Evolutionary conservation across 2,113 vertebrate species (phyloP).

Genomic region (Camarhynchus parvulus): DNA sequence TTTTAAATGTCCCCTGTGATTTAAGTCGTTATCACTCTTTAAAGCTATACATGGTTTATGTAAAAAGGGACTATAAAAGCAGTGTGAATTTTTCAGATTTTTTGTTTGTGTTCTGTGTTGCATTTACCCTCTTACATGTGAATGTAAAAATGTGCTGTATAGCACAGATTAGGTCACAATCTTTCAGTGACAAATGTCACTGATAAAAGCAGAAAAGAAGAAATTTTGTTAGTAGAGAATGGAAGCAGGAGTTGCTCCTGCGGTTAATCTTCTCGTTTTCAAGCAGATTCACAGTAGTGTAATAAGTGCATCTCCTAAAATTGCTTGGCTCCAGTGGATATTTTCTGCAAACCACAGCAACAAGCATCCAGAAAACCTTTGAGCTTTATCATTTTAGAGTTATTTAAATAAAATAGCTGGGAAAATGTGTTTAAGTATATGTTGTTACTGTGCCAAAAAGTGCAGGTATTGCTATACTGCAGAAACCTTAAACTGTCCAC

Average conservation of each 20-base stretch:
- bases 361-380: not conserved
- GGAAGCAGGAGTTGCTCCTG: not conserved
- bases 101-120: not conserved
- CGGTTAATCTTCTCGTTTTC: not conserved
- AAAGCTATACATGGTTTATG: not conserved
- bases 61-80: not conserved
- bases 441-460: not conserved
- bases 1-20: not conserved
- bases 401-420: not conserved
- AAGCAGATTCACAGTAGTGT: not conserved
- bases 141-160: not conserved
- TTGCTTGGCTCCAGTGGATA: not conserved
- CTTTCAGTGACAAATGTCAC: not conserved
- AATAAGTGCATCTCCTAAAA: not conserved
- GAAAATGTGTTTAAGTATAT: not conserved
- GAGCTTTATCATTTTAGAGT: not conserved
- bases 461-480: not conserved
- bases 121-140: not conserved
- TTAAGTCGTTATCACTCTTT: not conserved
- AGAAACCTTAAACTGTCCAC: not conserved
- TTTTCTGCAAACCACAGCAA: not conserved
- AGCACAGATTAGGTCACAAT: not conserved
- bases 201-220: not conserved
- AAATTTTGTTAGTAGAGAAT: not conserved
- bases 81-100: not conserved